phyloP scores from a whole-genome alignment of 2,888 invertebrate genomes.

The Zaprionus lineosus region DNA sequence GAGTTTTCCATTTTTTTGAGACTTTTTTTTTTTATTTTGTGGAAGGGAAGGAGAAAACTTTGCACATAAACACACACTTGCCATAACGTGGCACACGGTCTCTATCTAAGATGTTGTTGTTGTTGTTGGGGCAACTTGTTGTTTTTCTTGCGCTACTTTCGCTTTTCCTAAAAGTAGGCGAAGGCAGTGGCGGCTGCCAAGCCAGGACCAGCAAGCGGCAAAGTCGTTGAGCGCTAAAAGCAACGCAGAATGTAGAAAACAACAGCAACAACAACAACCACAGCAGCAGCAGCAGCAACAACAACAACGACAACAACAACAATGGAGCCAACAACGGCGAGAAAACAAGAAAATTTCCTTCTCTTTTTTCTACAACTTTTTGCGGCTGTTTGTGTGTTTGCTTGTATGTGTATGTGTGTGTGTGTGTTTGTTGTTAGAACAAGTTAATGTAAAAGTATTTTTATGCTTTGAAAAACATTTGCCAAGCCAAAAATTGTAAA shows the following conservation, averaged over 20 bases:
- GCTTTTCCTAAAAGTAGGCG: constrained; percentile 59
- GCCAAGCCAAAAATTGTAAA: constrained; percentile 72
- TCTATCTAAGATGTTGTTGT: constrained; percentile 31
- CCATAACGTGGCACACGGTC: constrained; percentile 52
- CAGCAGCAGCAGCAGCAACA: too few species aligned
- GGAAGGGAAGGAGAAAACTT: constrained; percentile 52
- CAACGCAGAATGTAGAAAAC: constrained; percentile 51
- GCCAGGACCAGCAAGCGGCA: constrained; percentile 47
- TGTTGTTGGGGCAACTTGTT: constrained; percentile 46
- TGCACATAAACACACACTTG: constrained; percentile 66
- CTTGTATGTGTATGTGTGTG: constrained; percentile 28
- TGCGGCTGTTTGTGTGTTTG: constrained; percentile 19
- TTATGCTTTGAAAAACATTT: constrained; percentile 78
- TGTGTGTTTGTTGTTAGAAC: constrained; percentile 61
- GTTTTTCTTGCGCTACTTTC: constrained; percentile 64
- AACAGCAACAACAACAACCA: too few species aligned
- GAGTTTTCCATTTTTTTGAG: constrained; percentile 1
- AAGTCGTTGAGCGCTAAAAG: constrained; percentile 77
- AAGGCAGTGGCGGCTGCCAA: too few species aligned
- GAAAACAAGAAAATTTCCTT: neutral
- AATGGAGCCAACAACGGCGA: neutral
- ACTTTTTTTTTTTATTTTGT: constrained; percentile 5
- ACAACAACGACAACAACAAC: too few species aligned
- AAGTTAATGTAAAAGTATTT: constrained; percentile 79
- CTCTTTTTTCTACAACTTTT: constrained; percentile 69